phyloP scores from a whole-genome alignment of 2,797 vertebrate genomes.

The Onychomys leucogaster region DNA sequence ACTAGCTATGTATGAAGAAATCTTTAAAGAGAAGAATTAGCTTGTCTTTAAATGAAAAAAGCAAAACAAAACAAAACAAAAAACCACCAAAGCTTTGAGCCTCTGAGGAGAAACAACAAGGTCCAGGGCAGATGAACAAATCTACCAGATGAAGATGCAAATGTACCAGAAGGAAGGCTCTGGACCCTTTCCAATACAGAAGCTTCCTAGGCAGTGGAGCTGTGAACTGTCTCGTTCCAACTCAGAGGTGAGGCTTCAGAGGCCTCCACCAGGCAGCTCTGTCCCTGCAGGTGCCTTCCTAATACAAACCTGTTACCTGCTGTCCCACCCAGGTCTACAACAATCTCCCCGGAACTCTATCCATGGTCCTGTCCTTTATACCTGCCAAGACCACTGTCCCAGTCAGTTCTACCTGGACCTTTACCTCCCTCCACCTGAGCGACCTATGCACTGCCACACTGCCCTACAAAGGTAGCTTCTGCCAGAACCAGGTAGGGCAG shows the following conservation, averaged over 20 bases:
- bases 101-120: not conserved
- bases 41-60: not conserved
- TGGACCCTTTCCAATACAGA: not conserved
- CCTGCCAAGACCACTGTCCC: not conserved
- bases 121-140: not conserved
- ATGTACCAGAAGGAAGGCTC: not conserved
- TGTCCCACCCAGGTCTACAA: not conserved
- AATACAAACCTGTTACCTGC: not conserved
- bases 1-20: not conserved
- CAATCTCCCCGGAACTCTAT: not conserved
- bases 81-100: not conserved
- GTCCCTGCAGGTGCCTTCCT: not conserved
- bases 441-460: not conserved
- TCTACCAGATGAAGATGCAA: not conserved
- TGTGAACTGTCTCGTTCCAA: not conserved
- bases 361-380: not conserved
- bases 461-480: not conserved
- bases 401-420: not conserved
- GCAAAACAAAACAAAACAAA: not conserved
- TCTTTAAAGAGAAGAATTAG: not conserved
- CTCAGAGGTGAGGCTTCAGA: not conserved
- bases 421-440: not conserved
- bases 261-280: not conserved
- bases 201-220: not conserved
- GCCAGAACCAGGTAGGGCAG: not conserved